Conservation (phyloP, 1,140 invertebrate species). For the Galleria mellonella region DNA sequence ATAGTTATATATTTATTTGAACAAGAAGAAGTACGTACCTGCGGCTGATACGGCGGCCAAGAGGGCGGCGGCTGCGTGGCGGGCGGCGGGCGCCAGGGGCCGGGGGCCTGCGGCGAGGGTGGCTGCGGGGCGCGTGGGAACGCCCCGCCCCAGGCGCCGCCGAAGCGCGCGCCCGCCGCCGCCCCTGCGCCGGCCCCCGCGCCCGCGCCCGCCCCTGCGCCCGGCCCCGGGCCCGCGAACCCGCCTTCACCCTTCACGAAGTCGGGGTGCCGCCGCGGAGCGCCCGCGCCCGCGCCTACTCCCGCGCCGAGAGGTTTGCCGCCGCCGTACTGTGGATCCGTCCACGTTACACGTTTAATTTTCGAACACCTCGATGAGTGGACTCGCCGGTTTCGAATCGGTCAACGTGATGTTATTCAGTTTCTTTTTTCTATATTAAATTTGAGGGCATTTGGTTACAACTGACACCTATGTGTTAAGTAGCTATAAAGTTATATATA, state of each 20-base stretch:
- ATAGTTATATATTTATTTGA: too few species aligned
- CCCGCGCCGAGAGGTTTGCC: constrained; percentile 27
- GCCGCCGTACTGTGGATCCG: constrained; percentile 31
- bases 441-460: too few species aligned
- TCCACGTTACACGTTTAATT: too few species aligned
- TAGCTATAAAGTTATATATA: too few species aligned
- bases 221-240: constrained; percentile 64
- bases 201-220: constrained; percentile 71
- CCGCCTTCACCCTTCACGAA: constrained; percentile 86
- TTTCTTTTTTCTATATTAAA: too few species aligned
- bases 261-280: constrained; percentile 88
- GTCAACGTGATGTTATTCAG: too few species aligned
- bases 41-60: constrained; percentile 47
- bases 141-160: constrained; percentile 35
- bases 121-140: constrained; percentile 35
- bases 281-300: constrained; percentile 44
- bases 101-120: constrained; percentile 34
- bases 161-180: constrained; percentile 27
- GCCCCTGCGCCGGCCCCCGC: constrained; percentile 26
- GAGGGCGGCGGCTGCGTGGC: constrained; percentile 39
- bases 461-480: too few species aligned
- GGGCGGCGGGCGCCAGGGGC: constrained; percentile 24
- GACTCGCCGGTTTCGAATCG: too few species aligned
- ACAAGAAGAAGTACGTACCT: constrained; percentile 16
- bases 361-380: too few species aligned